These are phyloP conservation scores for Poecilia latipinna DNA, from an alignment of 2,113 vertebrate genomes.

Conservation along the genomic window DNA sequence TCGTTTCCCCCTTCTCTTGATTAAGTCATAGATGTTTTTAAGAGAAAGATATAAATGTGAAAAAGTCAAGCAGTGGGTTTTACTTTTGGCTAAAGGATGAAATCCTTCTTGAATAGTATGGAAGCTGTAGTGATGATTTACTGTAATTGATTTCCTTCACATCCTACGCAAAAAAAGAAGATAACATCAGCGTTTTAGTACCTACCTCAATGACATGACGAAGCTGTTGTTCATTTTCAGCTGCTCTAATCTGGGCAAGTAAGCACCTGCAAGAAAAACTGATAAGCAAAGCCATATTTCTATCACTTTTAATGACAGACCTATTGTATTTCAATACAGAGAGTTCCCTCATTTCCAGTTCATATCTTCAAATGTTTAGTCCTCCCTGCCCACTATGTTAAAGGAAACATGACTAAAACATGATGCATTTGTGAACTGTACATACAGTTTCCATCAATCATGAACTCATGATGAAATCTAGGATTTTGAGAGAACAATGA, in stretches of 20 bases:
- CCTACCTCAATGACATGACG: constrained; percentile 89
- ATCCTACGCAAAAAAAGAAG: constrained; percentile 9
- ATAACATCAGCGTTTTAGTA: not conserved
- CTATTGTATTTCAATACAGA: not conserved
- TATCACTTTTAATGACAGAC: constrained; percentile 10
- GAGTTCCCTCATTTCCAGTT: constrained; percentile 10
- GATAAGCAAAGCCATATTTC: constrained; percentile 33
- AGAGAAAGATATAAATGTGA: not conserved
- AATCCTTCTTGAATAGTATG: not conserved
- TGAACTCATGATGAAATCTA: constrained; percentile 40
- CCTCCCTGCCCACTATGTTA: not conserved
- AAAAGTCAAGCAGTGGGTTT: not conserved
- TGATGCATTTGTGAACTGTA: constrained; percentile 36
- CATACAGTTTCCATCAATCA: constrained; percentile 13
- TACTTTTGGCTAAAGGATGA: not conserved
- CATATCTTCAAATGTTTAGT: constrained; percentile 6
- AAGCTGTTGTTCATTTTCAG: constrained; percentile 92
- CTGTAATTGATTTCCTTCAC: constrained; percentile 4
- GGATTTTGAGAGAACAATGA: constrained; percentile 23
- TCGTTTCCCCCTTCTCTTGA: not conserved
- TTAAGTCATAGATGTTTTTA: constrained; percentile 34
- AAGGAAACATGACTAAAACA: not conserved
- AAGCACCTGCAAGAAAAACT: constrained; percentile 80
- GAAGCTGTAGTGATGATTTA: constrained; percentile 1
- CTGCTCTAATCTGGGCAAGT: constrained; percentile 88